Evolutionary conservation across 2,888 invertebrate species (phyloP).

Genomic region (Lymantria dispar): DNA sequence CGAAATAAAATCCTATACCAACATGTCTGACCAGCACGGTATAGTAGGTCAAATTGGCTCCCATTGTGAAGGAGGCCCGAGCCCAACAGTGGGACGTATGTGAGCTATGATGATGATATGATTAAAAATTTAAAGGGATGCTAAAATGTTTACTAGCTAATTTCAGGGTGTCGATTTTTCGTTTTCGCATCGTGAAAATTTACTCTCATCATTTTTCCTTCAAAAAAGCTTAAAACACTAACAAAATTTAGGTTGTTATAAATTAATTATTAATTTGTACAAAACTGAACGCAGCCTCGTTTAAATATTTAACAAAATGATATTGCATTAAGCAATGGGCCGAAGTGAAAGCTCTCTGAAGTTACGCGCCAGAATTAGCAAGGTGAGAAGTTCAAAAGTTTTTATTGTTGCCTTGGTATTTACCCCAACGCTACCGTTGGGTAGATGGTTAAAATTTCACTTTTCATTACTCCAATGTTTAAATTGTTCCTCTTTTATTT

Average conservation of each 20-base stretch:
- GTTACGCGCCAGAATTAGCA: conserved; percentile 47
- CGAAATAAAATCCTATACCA: no score
- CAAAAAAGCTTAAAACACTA: background rate
- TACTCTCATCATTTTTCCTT: no score
- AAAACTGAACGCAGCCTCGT: conserved; percentile 18
- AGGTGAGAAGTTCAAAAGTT: conserved; percentile 59
- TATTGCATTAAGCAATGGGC: conserved; percentile 28
- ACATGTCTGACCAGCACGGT: no score
- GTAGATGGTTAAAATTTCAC: conserved; percentile 51
- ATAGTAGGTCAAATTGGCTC: no score
- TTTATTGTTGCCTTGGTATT: conserved; percentile 54
- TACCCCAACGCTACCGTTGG: conserved; percentile 37
- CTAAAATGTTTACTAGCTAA: no score
- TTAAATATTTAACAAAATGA: conserved; percentile 39
- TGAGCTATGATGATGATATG: no score
- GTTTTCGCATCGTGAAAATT: no score
- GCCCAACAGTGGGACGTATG: no score
- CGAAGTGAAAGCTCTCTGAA: conserved; percentile 28
- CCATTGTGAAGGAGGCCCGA: no score
- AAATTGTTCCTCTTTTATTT: conserved; percentile 9
- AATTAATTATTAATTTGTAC: conserved; percentile 31
- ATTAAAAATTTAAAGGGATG: no score
- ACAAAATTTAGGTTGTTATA: conserved; percentile 19
- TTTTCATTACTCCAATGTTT: conserved; percentile 42
- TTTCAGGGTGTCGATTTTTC: no score